These are phyloP conservation scores for Cheilosia soror DNA, from an alignment of 2,888 invertebrate species.

Conservation along the genomic window DNA sequence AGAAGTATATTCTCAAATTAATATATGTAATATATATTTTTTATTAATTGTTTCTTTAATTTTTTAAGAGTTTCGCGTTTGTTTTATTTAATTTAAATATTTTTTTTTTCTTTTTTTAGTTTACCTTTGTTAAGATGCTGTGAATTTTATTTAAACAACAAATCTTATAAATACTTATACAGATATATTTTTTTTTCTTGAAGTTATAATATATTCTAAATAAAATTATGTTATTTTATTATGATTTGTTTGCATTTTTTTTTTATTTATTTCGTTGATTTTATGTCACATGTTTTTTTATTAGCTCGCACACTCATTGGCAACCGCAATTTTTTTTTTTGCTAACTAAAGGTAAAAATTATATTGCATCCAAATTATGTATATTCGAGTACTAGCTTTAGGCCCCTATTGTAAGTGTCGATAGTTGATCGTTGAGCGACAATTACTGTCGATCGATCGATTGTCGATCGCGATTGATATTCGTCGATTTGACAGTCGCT, in stretches of 20 bases:
- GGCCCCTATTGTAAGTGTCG: no score
- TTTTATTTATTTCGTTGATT: slow-evolving; percentile 18
- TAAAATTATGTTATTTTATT: slow-evolving; percentile 64
- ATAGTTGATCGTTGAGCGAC: no score
- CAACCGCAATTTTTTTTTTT: no score
- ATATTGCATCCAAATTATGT: no score
- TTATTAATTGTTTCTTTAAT: slow-evolving; percentile 44
- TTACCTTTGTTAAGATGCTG: slow-evolving; percentile 72
- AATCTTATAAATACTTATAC: slow-evolving; percentile 34
- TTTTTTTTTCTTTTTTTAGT: slow-evolving; percentile 45
- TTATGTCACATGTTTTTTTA: neutral
- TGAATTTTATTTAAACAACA: slow-evolving; percentile 70
- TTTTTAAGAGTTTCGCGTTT: slow-evolving; percentile 47
- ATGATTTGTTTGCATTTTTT: slow-evolving; percentile 8
- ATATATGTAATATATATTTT: neutral
- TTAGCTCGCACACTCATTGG: neutral
- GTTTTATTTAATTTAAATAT: slow-evolving; percentile 35
- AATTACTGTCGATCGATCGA: no score
- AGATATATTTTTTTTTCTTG: slow-evolving; percentile 37
- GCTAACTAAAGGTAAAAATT: no score
- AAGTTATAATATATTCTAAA: slow-evolving; percentile 59
- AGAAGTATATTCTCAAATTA: slow-evolving; percentile 24
- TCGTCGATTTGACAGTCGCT: no score
- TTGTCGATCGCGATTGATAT: no score
- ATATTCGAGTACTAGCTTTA: no score